Evolutionary conservation across 2,113 vertebrate genomes (phyloP).

Genomic region (Petromus typicus): DNA sequence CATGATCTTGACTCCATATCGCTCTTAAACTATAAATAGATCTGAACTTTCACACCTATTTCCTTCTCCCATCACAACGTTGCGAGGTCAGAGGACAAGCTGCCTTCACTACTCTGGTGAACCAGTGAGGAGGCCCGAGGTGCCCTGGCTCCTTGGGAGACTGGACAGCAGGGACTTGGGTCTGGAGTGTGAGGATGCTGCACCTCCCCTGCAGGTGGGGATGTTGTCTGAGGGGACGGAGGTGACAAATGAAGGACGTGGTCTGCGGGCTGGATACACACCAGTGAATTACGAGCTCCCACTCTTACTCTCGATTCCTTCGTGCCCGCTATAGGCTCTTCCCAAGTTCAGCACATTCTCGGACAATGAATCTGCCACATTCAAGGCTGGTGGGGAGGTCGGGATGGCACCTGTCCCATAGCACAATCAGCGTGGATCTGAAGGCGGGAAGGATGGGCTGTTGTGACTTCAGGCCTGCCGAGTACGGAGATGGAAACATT

Average conservation of each 20-base stretch:
- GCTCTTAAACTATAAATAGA: not conserved
- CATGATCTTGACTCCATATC: not conserved
- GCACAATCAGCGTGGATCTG: not conserved
- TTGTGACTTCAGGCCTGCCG: not conserved
- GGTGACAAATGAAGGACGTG: not conserved
- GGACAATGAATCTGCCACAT: fast-evolving
- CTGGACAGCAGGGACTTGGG: not conserved
- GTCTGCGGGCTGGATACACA: not conserved
- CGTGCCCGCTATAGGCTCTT: too few relatives aligned
- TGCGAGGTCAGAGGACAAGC: not conserved
- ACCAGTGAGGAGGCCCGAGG: not conserved
- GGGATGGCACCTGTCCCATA: too few relatives aligned
- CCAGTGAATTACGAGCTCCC: not conserved
- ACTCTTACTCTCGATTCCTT: not conserved
- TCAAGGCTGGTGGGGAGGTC: not conserved
- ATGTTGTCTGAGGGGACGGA: too few relatives aligned
- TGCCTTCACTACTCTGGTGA: not conserved
- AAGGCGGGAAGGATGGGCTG: not conserved
- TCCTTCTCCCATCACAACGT: not conserved
- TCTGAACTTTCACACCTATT: fast-evolving
- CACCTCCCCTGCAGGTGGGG: not conserved
- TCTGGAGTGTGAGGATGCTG: not conserved
- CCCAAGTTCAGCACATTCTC: not conserved
- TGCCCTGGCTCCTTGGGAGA: not conserved
- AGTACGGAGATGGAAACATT: not conserved